Conservation (phyloP, 2,888 invertebrate genomes). For the Helicoverpa assulta region DNA sequence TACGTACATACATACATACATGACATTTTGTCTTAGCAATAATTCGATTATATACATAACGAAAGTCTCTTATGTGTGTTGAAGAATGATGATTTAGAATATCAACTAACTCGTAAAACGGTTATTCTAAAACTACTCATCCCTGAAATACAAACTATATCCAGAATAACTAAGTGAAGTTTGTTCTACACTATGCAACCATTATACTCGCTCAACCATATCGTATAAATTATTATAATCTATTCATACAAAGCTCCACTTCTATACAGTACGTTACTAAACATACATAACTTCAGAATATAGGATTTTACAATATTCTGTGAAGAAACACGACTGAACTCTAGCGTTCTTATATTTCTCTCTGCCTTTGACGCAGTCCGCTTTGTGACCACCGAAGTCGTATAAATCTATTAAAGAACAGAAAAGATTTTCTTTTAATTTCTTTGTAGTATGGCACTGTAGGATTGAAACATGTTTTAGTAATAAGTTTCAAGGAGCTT, state of each 20-base stretch:
- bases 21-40: too few relatives aligned
- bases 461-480: constrained; percentile 27
- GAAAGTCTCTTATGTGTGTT: too few relatives aligned
- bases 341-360: constrained; percentile 56
- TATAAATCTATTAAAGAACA: constrained; percentile 70
- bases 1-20: too few relatives aligned
- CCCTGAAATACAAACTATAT: not conserved
- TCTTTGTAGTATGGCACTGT: constrained; percentile 53
- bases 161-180: not conserved
- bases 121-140: too few relatives aligned
- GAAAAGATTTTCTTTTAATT: constrained; percentile 63
- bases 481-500: not conserved
- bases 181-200: not conserved
- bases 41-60: too few relatives aligned
- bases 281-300: constrained; percentile 55
- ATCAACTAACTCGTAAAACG: too few relatives aligned
- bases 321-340: constrained; percentile 33
- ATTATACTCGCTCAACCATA: not conserved
- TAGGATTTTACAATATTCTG: constrained; percentile 46
- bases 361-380: constrained; percentile 62
- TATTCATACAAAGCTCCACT: not conserved
- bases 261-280: not conserved
- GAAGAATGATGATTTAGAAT: too few relatives aligned
- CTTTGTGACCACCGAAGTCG: constrained; percentile 69
- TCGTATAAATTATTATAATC: not conserved